A percentile compares a stretch with the other conserved stretches of the same genome.
Evolutionary conservation across 2,113 vertebrate species (phyloP).

Genomic region (Hippopotamus amphibius): DNA sequence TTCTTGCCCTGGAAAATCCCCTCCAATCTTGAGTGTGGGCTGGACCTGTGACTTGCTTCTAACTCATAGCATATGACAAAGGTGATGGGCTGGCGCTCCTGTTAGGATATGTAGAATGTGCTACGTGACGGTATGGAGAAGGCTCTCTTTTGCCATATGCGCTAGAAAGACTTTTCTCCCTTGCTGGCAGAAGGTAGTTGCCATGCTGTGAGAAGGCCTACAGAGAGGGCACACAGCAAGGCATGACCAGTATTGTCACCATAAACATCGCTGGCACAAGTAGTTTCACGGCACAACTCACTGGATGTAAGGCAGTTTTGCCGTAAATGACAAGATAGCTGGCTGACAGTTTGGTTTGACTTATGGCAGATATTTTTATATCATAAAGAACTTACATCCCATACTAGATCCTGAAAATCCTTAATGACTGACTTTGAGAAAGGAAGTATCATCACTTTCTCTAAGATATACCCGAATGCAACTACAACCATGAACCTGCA

Average conservation of each 20-base stretch:
- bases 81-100: background rate
- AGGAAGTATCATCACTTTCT: background rate
- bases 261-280: too few species aligned
- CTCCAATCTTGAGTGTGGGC: background rate
- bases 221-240: background rate
- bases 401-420: background rate
- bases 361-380: background rate
- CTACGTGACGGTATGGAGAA: fast-evolving
- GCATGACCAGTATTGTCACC: fast-evolving
- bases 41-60: background rate
- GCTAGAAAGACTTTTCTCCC: background rate
- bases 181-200: background rate
- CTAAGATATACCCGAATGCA: background rate
- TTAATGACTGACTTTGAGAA: background rate
- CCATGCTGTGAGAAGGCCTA: background rate
- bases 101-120: background rate
- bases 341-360: background rate
- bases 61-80: background rate
- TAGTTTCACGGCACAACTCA: background rate
- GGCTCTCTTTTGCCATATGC: background rate
- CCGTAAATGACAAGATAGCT: background rate
- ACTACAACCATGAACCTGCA: background rate
- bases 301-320: background rate
- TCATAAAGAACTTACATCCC: background rate
- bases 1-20: background rate